Base-by-base conservation (phyloP, 2,113 vertebrate genomes). In the Numenius arquata region DNA sequence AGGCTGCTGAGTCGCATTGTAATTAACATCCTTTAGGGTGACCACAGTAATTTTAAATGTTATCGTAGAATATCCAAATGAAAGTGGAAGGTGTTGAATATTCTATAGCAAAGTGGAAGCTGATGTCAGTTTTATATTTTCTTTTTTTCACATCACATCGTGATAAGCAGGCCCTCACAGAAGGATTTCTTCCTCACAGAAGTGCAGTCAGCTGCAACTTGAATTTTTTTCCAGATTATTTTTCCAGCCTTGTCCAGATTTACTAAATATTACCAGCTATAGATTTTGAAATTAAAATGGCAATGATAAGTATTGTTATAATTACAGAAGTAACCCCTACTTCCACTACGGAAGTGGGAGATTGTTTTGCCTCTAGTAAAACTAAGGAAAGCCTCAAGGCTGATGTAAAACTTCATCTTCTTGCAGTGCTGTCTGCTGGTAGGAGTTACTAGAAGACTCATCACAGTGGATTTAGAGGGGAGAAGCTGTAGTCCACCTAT, bases 31-130 rank as follows among this genome's bases (percentile, higher is more conserved):
- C 86, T 90, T 93, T 95, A 96, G 92, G 94, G 90, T 95, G 96
- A 96, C 95, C 96, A 97, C 92, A 93, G 94, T 97, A 96, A 96
- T 96, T 97, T 96, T 87, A 95, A 91, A 96, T 89, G 94, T 95
- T 97, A 96, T 89, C 84, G 0, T 61, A 94, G 86, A 88, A 89
- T 73, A 82, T 92, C 90, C 29, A 89, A 93, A 92, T 95, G 83
- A 93, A 95, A 76, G 84, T 82, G 50, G 86, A 97, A 96, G 92
- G 92, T 97, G 91, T 94, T 96, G 84, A 97, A 96, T 95, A 95
- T 94, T 96, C 92, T 95, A 71, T 43, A 92, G 77, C n/a, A 68
- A 95, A 92, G n/a, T 95, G 89, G 74, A 82, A 96, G 58, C 3
- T 58, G 27, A 68, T 87, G 86, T 95, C 26, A 1, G 52, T 85